Conservation (phyloP, 92 coral and sea anemone species). For the Paramuricea clavata region DNA sequence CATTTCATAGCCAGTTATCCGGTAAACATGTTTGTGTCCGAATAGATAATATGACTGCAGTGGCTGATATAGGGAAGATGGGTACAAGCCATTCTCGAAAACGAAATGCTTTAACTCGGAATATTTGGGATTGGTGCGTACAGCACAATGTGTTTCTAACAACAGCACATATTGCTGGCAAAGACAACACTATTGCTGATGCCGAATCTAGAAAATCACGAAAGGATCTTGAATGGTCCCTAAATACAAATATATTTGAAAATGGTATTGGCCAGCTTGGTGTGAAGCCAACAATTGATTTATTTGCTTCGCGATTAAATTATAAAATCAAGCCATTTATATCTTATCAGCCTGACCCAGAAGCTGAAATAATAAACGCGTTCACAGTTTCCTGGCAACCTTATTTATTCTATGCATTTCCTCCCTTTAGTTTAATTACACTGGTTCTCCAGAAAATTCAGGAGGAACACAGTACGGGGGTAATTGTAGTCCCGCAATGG, state of each 20-base stretch:
- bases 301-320: constrained; percentile 69
- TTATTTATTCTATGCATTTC: constrained; percentile 63
- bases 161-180: constrained; percentile 73
- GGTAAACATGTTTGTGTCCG: constrained; percentile 38
- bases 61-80: constrained; percentile 55
- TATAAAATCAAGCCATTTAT: constrained; percentile 31
- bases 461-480: constrained; percentile 58
- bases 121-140: constrained; percentile 61
- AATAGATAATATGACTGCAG: constrained; percentile 66
- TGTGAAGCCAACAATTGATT: constrained; percentile 56
- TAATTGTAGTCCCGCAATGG: constrained; percentile 62
- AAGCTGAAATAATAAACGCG: constrained; percentile 55
- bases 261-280: constrained; percentile 1
- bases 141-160: constrained; percentile 60
- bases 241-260: constrained; percentile 29
- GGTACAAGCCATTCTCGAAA: constrained; percentile 58
- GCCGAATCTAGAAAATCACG: constrained; percentile 44
- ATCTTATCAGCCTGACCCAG: constrained; percentile 60
- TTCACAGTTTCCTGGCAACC: constrained; percentile 52
- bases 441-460: constrained; percentile 47
- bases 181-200: constrained; percentile 59
- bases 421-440: constrained; percentile 55
- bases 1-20: neutral
- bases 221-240: constrained; percentile 56
- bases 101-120: constrained; percentile 28